These are phyloP conservation scores for Chaenodraco wilsoni DNA, from an alignment of 2,797 vertebrate species.

Conservation along the genomic window DNA sequence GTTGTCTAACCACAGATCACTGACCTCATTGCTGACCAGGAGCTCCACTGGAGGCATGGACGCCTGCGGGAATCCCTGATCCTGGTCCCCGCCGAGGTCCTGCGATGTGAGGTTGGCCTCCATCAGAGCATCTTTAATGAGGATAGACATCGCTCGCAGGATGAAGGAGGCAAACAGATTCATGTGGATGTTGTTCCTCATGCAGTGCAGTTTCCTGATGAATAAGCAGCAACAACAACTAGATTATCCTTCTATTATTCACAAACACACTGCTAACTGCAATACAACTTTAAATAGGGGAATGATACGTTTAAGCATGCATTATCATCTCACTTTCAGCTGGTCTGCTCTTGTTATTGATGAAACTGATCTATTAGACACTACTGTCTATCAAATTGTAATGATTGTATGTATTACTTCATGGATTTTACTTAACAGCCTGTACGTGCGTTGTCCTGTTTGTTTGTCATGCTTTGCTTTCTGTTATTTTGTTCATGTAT, in stretches of 20 bases:
- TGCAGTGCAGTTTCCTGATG: slow-evolving; percentile 89
- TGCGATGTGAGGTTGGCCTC: slow-evolving; percentile 72
- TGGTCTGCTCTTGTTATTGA: too few species aligned
- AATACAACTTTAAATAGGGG: background rate
- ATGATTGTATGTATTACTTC: too few species aligned
- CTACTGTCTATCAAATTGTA: too few species aligned
- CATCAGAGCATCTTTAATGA: slow-evolving; percentile 89
- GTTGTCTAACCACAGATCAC: slow-evolving; percentile 11
- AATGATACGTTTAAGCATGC: too few species aligned
- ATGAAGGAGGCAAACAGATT: slow-evolving; percentile 93
- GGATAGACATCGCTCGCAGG: slow-evolving; percentile 88
- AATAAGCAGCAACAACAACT: background rate
- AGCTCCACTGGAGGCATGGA: slow-evolving; percentile 73
- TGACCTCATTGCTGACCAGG: slow-evolving; percentile 81
- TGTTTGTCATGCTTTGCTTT: too few species aligned
- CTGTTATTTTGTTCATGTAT: too few species aligned
- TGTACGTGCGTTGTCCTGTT: too few species aligned
- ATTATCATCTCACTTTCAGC: too few species aligned
- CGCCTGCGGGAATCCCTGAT: slow-evolving; percentile 64
- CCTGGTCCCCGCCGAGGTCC: slow-evolving; percentile 75
- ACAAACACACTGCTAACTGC: background rate
- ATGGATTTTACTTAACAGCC: too few species aligned
- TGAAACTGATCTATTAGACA: too few species aligned
- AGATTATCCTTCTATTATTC: background rate
- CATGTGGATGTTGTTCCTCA: slow-evolving; percentile 93